A percentile compares a stretch with the other conserved stretches of the same genome.
Conservation (phyloP, 2,113 vertebrate species). For the Crotalus helleri region DNA sequence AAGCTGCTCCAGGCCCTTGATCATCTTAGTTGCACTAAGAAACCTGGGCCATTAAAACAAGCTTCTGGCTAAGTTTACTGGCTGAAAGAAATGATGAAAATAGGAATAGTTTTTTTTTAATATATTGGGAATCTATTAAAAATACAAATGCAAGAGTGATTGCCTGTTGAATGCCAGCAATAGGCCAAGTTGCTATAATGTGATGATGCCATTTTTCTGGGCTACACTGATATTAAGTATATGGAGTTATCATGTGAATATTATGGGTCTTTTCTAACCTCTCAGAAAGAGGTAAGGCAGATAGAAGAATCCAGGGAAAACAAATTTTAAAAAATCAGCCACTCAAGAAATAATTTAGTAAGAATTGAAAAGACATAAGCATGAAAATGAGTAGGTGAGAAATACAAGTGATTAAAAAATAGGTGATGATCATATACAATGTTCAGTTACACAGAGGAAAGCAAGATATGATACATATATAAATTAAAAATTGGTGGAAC, state of each 20-base stretch:
- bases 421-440: not conserved
- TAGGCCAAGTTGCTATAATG: not conserved
- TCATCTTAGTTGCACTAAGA: not conserved
- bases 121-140: not conserved
- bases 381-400: not conserved
- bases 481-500: not conserved
- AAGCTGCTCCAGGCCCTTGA: not conserved
- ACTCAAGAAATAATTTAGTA: not conserved
- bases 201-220: not conserved
- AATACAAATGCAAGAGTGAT: not conserved
- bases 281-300: not conserved
- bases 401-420: not conserved
- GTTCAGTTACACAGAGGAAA: not conserved
- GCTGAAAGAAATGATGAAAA: not conserved
- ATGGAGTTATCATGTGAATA: not conserved
- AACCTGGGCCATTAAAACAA: not conserved
- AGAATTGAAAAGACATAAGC: not conserved
- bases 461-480: not conserved
- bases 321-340: not conserved
- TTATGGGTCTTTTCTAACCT: not conserved
- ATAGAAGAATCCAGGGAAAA: not conserved
- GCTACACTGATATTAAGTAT: no score
- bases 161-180: not conserved
- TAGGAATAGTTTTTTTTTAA: not conserved
- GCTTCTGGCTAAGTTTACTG: not conserved